These are phyloP conservation scores for Stigmatopora argus DNA, from an alignment of 2,113 vertebrate species.

Conservation along the genomic window DNA sequence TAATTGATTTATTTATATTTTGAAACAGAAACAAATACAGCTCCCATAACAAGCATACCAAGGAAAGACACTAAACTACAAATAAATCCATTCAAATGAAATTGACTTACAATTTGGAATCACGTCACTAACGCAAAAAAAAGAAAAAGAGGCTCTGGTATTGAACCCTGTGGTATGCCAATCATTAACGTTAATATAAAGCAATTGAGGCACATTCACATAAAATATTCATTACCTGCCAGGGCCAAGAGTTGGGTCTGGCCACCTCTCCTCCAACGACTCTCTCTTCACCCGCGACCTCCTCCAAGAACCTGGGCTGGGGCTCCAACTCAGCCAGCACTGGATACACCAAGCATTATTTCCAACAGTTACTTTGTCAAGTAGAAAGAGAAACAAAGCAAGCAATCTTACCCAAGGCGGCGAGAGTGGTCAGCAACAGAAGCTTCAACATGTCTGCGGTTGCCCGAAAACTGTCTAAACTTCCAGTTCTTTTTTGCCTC, in stretches of 20 bases:
- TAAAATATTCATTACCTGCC: constrained; percentile 70
- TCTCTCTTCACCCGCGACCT: constrained; percentile 43
- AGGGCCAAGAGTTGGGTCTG: constrained; percentile 76
- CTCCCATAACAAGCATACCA: no score
- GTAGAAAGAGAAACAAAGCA: background rate
- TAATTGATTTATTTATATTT: no score
- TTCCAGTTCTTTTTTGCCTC: constrained; percentile 15
- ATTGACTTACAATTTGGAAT: no score
- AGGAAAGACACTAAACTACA: no score
- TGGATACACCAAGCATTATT: constrained; percentile 13
- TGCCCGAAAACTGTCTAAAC: constrained; percentile 26
- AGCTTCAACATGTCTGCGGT: constrained; percentile 72
- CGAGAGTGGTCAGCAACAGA: constrained; percentile 68
- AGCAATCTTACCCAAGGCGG: constrained; percentile 71
- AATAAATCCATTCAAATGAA: no score
- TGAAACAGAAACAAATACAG: no score
- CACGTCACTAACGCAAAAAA: background rate
- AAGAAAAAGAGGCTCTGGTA: background rate
- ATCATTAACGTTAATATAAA: background rate
- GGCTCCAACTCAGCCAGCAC: constrained; percentile 68
- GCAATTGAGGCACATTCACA: background rate
- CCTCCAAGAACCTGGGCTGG: constrained; percentile 63
- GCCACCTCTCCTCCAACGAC: constrained; percentile 81
- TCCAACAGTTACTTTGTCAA: background rate
- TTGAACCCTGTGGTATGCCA: background rate